Evolutionary conservation across 2,113 vertebrate species (phyloP).

Genomic region (Mobula birostris): DNA sequence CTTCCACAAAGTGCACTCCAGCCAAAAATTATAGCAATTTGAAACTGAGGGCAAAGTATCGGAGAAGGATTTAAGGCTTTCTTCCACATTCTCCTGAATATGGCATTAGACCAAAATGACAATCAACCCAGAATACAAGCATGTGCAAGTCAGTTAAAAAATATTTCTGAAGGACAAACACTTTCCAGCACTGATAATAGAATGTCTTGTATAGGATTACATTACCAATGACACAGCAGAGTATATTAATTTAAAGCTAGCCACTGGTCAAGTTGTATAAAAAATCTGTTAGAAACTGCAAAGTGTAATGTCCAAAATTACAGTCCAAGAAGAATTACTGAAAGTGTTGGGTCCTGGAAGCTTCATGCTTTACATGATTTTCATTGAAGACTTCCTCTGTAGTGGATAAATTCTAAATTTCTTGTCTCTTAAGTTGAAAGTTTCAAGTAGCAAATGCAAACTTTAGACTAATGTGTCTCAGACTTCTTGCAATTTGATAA

Average conservation of each 20-base stretch:
- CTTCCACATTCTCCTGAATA: background rate
- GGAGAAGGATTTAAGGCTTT: background rate
- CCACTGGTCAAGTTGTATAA: background rate
- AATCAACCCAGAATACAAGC: background rate
- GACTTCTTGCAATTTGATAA: background rate
- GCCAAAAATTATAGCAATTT: background rate
- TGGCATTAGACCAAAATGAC: background rate
- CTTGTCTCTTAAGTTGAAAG: background rate
- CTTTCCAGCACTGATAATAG: background rate
- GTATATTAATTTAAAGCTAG: background rate
- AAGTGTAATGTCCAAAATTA: background rate
- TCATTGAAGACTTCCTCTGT: background rate
- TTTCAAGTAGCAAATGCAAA: background rate
- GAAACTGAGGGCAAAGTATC: background rate
- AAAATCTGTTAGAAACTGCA: background rate
- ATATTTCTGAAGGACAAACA: constrained; percentile 10
- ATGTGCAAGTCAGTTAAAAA: background rate
- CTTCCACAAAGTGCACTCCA: background rate
- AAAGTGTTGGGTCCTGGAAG: background rate
- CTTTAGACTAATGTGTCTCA: background rate
- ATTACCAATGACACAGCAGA: background rate
- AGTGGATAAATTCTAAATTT: background rate
- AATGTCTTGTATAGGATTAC: background rate
- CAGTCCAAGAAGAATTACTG: background rate
- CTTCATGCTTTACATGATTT: background rate